Evolutionary conservation across 2,113 vertebrate genomes (phyloP), one percentile per base, ranked within the genome.

Genomic region (Tyto alba): DNA sequence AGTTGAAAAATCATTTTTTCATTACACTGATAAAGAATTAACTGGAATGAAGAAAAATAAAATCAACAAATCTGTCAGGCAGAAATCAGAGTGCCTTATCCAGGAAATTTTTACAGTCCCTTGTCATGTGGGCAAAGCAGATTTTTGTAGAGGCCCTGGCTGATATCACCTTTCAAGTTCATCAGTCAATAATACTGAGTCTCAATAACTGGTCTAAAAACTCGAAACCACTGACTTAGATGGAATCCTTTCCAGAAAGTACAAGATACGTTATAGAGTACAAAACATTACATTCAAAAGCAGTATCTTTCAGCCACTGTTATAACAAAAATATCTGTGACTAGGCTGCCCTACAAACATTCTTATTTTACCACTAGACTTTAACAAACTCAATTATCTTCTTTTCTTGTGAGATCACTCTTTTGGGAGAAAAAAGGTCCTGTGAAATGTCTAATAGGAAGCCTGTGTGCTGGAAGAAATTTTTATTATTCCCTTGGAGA

Each of bases 11-110:
- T 3, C 8, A 27, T 7, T 1, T 60, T 83, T 82, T 52, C 11
- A 60, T 47, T 50, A 26, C 30, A 62, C 9, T 30, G 50, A 67
- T 15, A 63, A 66, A 53, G 3, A 80, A 60, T 10, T 4, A 43
- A n/a, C 53, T 0, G 0, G 15, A 64, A 56, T 27, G 9, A 60
- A 22, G 3, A 82, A 69, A 90, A 74, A 26, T 12, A 60, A 38
- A 59, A 67, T 4, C 9, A 57, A 20, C 13, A 56, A 52, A 16
- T 20, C 1, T 50, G 15, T 17, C 8, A 6, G 34, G 4, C 10
- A 64, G 40, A 94, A 84, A 62, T 40, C 23, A 36, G 21, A 26
- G 14, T 34, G 8, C 2, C 8, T 38, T 73, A 2, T 40, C 4
- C 17, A 43, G 38, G 34, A 84, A 55, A 90, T 6, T 7, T 81